A percentile compares a stretch with the other conserved stretches of the same genome.
phyloP scores from a whole-genome alignment of 2,888 invertebrate species.

The Autographa pulchrina region DNA sequence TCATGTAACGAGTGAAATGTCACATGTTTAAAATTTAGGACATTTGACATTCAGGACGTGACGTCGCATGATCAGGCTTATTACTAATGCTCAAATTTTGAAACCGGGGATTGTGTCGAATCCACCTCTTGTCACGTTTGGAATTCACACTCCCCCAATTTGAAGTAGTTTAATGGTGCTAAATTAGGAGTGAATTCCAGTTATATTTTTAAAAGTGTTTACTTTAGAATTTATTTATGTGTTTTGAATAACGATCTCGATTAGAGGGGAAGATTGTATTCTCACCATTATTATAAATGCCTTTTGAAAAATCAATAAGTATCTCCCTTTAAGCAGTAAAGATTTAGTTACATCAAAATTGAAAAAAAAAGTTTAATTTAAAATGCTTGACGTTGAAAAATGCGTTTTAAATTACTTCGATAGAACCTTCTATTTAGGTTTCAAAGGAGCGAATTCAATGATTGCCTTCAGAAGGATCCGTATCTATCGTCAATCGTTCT shows the following conservation, averaged over 20 bases:
- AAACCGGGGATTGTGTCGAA: constrained; percentile 67
- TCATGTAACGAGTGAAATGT: constrained; percentile 71
- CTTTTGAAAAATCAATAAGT: not conserved
- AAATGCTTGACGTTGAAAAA: constrained; percentile 28
- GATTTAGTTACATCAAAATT: not conserved
- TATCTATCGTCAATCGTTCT: constrained; percentile 74
- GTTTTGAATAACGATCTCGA: too few relatives aligned
- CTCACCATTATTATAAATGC: not conserved
- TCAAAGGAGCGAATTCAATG: constrained; percentile 53
- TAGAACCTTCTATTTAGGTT: constrained; percentile 39
- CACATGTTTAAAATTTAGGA: constrained; percentile 79
- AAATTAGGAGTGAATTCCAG: constrained; percentile 63
- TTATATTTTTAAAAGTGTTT: not conserved
- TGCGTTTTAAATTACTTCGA: constrained; percentile 39
- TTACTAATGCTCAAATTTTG: constrained; percentile 82
- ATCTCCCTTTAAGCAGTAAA: not conserved
- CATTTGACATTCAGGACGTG: constrained; percentile 84
- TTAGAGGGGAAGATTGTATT: too few relatives aligned
- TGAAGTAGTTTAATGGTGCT: constrained; percentile 41
- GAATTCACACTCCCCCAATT: constrained; percentile 71
- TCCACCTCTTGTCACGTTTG: constrained; percentile 82
- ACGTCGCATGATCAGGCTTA: constrained; percentile 86
- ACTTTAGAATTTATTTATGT: too few relatives aligned
- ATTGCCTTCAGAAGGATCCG: constrained; percentile 61
- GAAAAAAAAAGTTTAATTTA: constrained; percentile 14